phyloP scores from a whole-genome alignment of 2,888 invertebrate species.

The Tetragonula carbonaria region DNA sequence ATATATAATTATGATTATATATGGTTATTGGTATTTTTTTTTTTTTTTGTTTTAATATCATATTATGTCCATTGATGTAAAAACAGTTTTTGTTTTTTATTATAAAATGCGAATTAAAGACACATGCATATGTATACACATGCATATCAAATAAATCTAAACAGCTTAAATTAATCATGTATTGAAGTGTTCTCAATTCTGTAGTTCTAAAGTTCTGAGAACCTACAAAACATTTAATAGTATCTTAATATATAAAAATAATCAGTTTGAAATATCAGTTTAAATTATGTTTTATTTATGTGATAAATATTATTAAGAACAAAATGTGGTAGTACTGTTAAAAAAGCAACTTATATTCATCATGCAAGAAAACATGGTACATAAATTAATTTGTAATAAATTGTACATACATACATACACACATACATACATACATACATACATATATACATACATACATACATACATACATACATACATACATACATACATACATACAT shows the following conservation, averaged over 20 bases:
- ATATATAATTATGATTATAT: not conserved
- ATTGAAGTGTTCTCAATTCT: not conserved
- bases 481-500: not conserved
- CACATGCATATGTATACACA: not conserved
- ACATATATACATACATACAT: not conserved
- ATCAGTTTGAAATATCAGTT: not conserved
- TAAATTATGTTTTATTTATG: not conserved
- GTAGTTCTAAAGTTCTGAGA: not conserved
- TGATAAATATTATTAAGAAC: not conserved
- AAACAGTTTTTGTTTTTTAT: not conserved
- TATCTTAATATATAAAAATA: not conserved
- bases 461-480: no score
- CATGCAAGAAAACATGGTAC: not conserved
- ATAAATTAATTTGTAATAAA: conserved; percentile 4
- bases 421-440: no score
- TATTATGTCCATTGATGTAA: not conserved
- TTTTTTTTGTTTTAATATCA: not conserved
- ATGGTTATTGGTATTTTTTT: not conserved
- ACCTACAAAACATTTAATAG: not conserved
- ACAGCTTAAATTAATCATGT: not conserved
- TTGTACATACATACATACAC: not conserved
- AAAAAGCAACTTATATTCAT: not conserved
- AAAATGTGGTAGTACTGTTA: not conserved
- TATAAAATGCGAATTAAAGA: not conserved
- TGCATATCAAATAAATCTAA: not conserved